Base-by-base conservation (phyloP, 37 sponge, comb jelly and placozoan genomes). In the Bolinopsis microptera region DNA sequence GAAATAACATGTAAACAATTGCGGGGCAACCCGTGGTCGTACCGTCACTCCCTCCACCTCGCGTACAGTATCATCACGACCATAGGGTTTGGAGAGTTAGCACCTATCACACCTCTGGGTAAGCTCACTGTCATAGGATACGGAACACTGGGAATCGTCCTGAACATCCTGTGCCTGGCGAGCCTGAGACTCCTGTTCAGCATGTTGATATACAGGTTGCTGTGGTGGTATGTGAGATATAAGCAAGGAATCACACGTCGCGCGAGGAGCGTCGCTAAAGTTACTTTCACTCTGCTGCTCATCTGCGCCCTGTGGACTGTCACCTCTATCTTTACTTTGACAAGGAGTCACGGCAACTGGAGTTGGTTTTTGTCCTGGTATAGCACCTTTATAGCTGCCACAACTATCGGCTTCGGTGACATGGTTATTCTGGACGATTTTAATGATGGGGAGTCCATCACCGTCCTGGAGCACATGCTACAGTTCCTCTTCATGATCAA, bases 61-160 rank as follows among this genome's bases (percentile, higher is more conserved):
- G 26, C 75, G 26, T 72, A 30, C 75, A 72, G 75, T 21, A 72
- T 72, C 31, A 72, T 72, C 26, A 72, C 75, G 18, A 72, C 75
- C 5, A 72, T 72, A 5, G 75, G 75, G 75, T 72, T 72, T 72
- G 75, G 75, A 5, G 75, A 72, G 75, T 28, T 72, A n/a, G 75
- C 75, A 8, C 75, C 75, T 21, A 72, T 30, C 31, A 72, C 75
- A 21, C 27, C 31, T 5, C 5, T n/a, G 31, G 75, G 75, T 5
- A 72, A 28, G 75, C 31, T 72, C 31, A 72, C 75, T n/a, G 75
- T 21, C 18, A 28, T 72, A 5, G 26, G 26, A 23, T 72, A 72
- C 26, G 75, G 31, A 72, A 21, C 18, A 21, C 5, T 72, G 2
- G 75, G 75, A 24, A n/a, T 72, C 27, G 31, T n/a, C 27, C 75